Evolutionary conservation across 2,797 vertebrate species (phyloP).

Genomic region (Morus bassanus): DNA sequence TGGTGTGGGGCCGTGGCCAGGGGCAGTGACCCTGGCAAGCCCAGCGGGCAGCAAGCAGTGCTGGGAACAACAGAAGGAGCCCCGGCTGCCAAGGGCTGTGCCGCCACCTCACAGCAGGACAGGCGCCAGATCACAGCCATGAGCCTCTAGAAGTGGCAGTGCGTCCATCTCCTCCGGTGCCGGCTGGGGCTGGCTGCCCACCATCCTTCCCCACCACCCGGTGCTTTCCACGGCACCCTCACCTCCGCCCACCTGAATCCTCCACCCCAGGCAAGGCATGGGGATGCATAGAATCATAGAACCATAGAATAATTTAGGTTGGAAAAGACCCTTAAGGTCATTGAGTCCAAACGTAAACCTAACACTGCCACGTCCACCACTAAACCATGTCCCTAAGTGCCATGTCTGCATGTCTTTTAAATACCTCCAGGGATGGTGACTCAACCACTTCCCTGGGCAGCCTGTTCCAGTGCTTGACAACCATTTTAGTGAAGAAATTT

Average conservation of each 20-base stretch:
- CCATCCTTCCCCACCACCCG: rapidly evolving
- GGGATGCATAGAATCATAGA: neutral
- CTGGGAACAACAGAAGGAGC: neutral
- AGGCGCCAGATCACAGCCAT: neutral
- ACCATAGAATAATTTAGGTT: neutral
- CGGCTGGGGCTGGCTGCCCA: neutral
- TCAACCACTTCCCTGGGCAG: neutral
- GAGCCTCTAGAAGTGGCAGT: rapidly evolving
- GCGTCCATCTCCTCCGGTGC: rapidly evolving
- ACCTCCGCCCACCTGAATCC: neutral
- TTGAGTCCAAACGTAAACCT: neutral
- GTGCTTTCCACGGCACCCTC: neutral
- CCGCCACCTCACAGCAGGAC: neutral
- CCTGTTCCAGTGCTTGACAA: neutral
- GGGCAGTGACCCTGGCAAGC: neutral
- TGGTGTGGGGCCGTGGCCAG: rapidly evolving
- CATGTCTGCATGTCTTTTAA: neutral
- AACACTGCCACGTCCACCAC: neutral
- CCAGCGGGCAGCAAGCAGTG: neutral
- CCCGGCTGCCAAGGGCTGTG: neutral
- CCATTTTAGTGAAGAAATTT: neutral
- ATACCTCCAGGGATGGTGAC: neutral
- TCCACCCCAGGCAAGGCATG: neutral
- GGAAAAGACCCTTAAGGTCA: neutral
- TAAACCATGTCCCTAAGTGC: neutral